Base-by-base conservation (phyloP, 1,140 invertebrate genomes). In the Pissodes strobi region DNA sequence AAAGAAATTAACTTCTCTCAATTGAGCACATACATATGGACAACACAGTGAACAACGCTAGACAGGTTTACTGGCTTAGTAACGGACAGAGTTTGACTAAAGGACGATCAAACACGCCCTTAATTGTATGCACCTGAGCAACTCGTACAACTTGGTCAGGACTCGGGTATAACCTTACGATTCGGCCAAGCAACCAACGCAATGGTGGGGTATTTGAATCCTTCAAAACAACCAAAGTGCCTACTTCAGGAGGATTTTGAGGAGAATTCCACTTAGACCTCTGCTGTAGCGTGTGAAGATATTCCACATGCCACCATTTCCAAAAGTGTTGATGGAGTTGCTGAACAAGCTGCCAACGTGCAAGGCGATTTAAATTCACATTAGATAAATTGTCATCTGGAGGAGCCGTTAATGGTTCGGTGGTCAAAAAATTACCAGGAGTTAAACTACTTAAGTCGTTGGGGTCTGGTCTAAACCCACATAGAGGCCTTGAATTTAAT, bases 361-460 rank as follows among this genome's bases (percentile, higher is more conserved):
- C n/a, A 5, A 68, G 18, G 2, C 66, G 27, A 56, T 60, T 60
- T 6, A 18, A 15, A n/a, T 10, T n/a, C 4, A 53, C 4, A 1
- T 61, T 10, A 55, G 18, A n/a, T 15, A 65, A 9, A 38, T 69
- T 46, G 18, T 22, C 6, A 17, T 58, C 45, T 21, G 69, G 45
- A 9, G 63, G 10, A 37, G 64, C 19, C 17, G 23, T 53, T 4
- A 72, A 37, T 9, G 52, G 22, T 19, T 39, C 37, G 37, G 63
- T 61, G 12, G 67, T 79, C 4, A 79, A 49, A 51, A 80, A 80
- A 69, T 80, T 75, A n/a, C 61, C 74, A 34, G 77, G 77, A 10
- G 78, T 78, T 9, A 77, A 46, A 15, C 48, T 9, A 1, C 9
- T n/a, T 8, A 69, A 45, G 25, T 78, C 72, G 60, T 70, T 46